These are phyloP conservation scores for Apostichopus japonicus DNA, from an alignment of 35 echinoderm and acorn worm species.

Conservation along the genomic window DNA sequence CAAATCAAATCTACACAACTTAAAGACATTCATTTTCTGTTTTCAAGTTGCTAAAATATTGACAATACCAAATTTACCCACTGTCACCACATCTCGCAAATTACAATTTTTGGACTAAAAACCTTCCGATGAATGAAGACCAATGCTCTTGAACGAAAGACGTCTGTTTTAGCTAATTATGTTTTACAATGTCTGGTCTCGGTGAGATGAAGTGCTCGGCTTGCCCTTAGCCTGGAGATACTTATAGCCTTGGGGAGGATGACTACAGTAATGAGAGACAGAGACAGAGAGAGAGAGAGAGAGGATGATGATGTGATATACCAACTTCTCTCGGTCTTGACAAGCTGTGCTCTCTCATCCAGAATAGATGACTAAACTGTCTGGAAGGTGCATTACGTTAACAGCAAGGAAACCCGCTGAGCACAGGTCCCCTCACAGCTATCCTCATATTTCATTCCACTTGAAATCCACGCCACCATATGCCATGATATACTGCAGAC, in stretches of 20 bases:
- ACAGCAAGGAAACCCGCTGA: neutral
- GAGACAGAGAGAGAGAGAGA: neutral
- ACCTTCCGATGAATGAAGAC: neutral
- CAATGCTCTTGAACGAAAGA: neutral
- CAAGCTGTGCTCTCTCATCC: neutral
- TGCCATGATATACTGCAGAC: too few relatives aligned
- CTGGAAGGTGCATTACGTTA: constrained; percentile 10
- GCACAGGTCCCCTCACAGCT: neutral
- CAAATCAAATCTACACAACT: too few relatives aligned
- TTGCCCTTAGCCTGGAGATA: too few relatives aligned
- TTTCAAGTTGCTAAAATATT: too few relatives aligned
- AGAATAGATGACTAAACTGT: constrained; percentile 1
- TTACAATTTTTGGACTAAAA: too few relatives aligned
- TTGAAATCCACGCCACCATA: neutral
- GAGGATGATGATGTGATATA: neutral
- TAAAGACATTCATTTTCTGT: too few relatives aligned
- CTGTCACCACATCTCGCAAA: too few relatives aligned
- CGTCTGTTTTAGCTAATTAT: neutral
- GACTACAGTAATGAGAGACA: too few relatives aligned
- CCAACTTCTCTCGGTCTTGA: neutral
- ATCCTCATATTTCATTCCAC: neutral
- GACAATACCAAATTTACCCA: too few relatives aligned
- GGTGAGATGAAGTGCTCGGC: neutral
- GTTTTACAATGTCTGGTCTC: neutral
- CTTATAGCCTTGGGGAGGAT: too few relatives aligned